Evolutionary conservation across 2,797 vertebrate species (phyloP), one percentile per base, ranked within the genome.

Genomic region (Momotus momota): DNA sequence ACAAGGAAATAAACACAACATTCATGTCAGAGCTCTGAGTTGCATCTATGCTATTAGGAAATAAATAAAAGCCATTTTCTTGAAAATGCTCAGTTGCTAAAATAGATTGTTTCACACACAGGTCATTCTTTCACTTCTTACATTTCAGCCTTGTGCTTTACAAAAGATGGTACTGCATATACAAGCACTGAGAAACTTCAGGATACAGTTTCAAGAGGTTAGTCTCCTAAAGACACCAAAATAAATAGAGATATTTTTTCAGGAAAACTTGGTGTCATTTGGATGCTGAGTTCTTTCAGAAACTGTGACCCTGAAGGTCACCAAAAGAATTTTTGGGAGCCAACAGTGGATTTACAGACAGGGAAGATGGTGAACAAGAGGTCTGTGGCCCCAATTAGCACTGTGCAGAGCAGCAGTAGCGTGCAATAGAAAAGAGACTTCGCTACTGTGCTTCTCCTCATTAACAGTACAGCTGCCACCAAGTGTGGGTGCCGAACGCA

Each of bases 311-410:
- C 60, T 73, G 55, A 93, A 88, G 96, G 96, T 96, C 96, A 95
- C 43, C 62, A 84, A 72, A 94, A 96, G 91, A 95, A 96, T 94
- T 95, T 94, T 90, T 96, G 80, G 70, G 60, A 92, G 88, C 88
- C 81, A 80, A 70, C 81, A 96, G 90, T 88, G 92, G 93, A 96
- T 96, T 95, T 93, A 86, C 88, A 94, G 95, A 86, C 62, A 88
- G 78, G 55, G 88, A 93, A 90, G 93, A 93, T 88, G 74, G 73
- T 58, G 94, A 97, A 81, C 92, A 88, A 93, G 86, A 95, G 92
- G 93, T 96, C 95, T 95, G 70, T 80, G 95, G 92, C 94, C 92
- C 86, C 93, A 96, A 66, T 97, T 96, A 97, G 88, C 90, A 73
- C 70, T 84, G 90, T 64, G 92, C 74, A 38, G 60, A 86, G 62